Conservation (phyloP, 2,888 invertebrate species). For the Temnothorax ravouxi region DNA sequence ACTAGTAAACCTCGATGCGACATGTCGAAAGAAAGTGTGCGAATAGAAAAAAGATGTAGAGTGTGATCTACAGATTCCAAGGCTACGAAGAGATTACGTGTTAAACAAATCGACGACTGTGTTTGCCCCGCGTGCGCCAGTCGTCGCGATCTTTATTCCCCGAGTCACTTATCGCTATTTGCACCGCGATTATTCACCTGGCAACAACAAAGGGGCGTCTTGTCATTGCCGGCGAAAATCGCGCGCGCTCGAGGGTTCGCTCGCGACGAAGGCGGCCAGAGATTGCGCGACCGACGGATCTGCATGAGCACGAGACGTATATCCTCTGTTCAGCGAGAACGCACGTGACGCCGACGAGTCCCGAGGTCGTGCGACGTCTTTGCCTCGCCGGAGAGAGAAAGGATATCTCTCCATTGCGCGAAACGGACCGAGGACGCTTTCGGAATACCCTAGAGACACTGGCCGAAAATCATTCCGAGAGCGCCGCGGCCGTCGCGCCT, state of each 20-base stretch:
- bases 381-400: constrained; percentile 63
- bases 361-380: constrained; percentile 60
- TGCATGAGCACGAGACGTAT: constrained; percentile 57
- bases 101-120: constrained; percentile 47
- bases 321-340: constrained; percentile 62
- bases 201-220: constrained; percentile 40
- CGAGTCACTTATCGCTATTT: constrained; percentile 51
- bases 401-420: constrained; percentile 54
- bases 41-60: background rate
- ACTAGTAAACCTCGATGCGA: background rate
- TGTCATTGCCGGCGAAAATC: constrained; percentile 21
- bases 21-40: background rate
- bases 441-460: constrained; percentile 7
- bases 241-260: background rate
- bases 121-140: constrained; percentile 16
- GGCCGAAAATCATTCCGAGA: constrained; percentile 53
- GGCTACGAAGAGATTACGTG: background rate
- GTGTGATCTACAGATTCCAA: background rate
- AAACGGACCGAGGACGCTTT: constrained; percentile 49
- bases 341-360: constrained; percentile 56
- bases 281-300: constrained; percentile 50
- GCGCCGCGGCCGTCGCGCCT: background rate
- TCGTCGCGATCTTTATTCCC: constrained; percentile 39
- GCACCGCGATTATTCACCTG: constrained; percentile 51
- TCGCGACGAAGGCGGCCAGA: background rate